phyloP scores from a whole-genome alignment of 2,888 invertebrate species.

The Sympetrum striolatum region DNA sequence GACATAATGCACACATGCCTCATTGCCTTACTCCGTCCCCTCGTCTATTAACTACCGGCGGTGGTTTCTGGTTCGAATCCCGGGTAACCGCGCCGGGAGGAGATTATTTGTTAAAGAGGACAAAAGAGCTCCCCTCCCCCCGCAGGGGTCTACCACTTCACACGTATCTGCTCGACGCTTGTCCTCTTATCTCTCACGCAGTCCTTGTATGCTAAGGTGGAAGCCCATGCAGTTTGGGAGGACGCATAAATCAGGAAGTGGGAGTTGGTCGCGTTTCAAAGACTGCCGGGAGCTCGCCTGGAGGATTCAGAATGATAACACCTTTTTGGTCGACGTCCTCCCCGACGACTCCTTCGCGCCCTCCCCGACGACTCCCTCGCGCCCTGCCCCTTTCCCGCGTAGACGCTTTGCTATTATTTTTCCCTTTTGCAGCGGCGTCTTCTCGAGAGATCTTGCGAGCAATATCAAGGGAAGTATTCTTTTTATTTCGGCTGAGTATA shows the following conservation, averaged over 20 bases:
- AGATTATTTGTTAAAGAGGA: slow-evolving; percentile 25
- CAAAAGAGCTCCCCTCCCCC: neutral
- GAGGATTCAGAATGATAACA: neutral
- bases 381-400: neutral
- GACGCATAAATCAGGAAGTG: slow-evolving; percentile 26
- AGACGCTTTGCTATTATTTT: neutral
- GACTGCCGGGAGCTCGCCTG: neutral
- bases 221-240: slow-evolving; percentile 41
- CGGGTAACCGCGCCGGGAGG: neutral
- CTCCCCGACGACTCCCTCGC: too few relatives aligned
- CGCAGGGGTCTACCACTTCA: slow-evolving; percentile 19
- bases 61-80: neutral
- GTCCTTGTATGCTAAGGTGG: slow-evolving; percentile 13
- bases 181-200: slow-evolving; percentile 34
- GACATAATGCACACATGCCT: slow-evolving; percentile 10
- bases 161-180: slow-evolving; percentile 33
- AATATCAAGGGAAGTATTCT: neutral
- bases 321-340: neutral
- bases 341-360: neutral
- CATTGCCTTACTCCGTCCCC: slow-evolving; percentile 6
- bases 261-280: neutral
- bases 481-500: too few relatives aligned
- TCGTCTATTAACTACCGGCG: neutral
- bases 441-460: neutral
- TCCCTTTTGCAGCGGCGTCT: neutral